phyloP scores from a whole-genome alignment of 2,888 invertebrate species.

The Tachina grossa region DNA sequence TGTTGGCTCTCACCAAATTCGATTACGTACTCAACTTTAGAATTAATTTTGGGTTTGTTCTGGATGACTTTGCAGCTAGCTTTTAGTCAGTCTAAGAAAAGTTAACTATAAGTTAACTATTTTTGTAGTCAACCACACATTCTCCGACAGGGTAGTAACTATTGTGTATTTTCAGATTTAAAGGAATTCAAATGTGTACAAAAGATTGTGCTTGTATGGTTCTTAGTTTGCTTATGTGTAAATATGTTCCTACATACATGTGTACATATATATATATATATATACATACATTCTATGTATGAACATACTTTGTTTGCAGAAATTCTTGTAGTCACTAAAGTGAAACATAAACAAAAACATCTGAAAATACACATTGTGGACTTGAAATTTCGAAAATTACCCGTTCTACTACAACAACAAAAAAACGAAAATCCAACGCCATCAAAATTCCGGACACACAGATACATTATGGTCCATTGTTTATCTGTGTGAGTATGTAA shows the following conservation, averaged over 20 bases:
- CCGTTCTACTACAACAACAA: constrained; percentile 13
- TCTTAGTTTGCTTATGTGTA: constrained; percentile 22
- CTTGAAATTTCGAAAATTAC: constrained; percentile 49
- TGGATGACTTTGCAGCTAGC: no score
- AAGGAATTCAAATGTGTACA: constrained; percentile 26
- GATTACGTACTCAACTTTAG: no score
- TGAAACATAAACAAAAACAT: constrained; percentile 65
- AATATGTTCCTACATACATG: not conserved
- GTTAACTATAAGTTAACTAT: no score
- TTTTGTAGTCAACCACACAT: no score
- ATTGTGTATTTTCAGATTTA: constrained; percentile 23
- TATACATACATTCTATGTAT: not conserved
- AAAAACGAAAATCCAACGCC: constrained; percentile 51
- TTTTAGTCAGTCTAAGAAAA: no score
- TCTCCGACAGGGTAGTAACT: not conserved
- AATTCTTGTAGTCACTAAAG: constrained; percentile 52
- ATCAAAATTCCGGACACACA: constrained; percentile 69
- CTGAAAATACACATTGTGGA: constrained; percentile 45
- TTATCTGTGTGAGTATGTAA: constrained; percentile 72
- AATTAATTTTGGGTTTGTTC: no score
- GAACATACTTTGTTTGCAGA: constrained; percentile 32
- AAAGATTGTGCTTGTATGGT: not conserved
- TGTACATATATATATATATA: not conserved
- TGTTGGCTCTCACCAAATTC: no score
- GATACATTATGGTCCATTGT: constrained; percentile 59